Evolutionary conservation across 2,888 invertebrate species (phyloP).

Genomic region (Ecdyonurus torrentis): DNA sequence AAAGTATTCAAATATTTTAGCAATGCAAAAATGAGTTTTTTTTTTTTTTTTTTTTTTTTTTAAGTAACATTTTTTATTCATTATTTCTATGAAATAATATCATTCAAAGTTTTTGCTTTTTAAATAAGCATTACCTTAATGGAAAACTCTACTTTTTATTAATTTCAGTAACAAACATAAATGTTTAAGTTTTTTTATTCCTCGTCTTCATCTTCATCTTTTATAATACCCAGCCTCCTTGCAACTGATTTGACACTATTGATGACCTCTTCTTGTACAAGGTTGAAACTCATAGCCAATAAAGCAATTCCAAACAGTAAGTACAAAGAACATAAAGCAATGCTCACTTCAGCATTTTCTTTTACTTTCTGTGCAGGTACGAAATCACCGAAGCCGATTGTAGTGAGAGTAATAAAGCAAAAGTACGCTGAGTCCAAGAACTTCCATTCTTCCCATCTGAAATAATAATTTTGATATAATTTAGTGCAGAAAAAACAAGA

Average conservation of each 20-base stretch:
- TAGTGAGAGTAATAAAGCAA: slow-evolving; percentile 85
- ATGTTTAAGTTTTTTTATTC: no score
- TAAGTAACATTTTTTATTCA: no score
- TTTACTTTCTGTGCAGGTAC: slow-evolving; percentile 62
- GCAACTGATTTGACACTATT: slow-evolving; percentile 75
- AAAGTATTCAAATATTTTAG: no score
- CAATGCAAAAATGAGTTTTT: no score
- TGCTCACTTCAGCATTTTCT: slow-evolving; percentile 36
- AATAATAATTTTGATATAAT: no score
- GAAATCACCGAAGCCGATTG: slow-evolving; percentile 84
- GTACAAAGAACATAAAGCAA: slow-evolving; percentile 82
- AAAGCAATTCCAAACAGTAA: slow-evolving; percentile 86
- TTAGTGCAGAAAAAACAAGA: no score
- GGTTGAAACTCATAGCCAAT: slow-evolving; percentile 90
- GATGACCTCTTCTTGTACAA: slow-evolving; percentile 88
- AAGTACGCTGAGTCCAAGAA: slow-evolving; percentile 82
- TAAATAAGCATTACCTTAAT: no score
- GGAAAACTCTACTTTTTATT: no score
- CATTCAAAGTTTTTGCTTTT: no score
- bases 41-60: no score
- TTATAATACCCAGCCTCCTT: slow-evolving; percentile 72
- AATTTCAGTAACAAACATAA: no score
- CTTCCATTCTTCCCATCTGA: slow-evolving; percentile 76
- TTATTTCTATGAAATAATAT: no score
- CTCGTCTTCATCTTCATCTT: slow-evolving; percentile 47